phyloP scores from a whole-genome alignment of 1,140 invertebrate species.

The Heterodera schachtii region DNA sequence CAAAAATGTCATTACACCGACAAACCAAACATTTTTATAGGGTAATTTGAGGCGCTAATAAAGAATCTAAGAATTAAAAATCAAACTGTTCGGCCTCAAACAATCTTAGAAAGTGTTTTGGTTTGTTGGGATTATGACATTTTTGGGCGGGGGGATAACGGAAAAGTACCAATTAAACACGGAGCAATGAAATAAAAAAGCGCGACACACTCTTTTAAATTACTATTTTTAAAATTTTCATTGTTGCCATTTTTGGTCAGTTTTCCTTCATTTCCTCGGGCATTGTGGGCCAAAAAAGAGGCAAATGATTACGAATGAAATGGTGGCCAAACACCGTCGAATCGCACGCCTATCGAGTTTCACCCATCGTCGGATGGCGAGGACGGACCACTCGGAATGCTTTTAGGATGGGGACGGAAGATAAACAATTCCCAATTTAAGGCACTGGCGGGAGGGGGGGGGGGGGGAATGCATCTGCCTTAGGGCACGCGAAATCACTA shows the following conservation, averaged over 20 bases:
- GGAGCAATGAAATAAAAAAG: too few relatives aligned
- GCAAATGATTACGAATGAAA: neutral
- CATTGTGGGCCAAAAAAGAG: neutral
- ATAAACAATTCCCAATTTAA: conserved; percentile 7
- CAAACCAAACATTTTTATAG: too few relatives aligned
- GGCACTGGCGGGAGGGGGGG: neutral
- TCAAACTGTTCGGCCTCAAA: too few relatives aligned
- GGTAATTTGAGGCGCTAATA: too few relatives aligned
- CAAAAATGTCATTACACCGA: too few relatives aligned
- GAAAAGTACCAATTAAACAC: too few relatives aligned
- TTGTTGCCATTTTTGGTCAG: conserved; percentile 1
- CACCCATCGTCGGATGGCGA: neutral
- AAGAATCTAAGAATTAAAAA: too few relatives aligned
- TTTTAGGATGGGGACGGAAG: neutral
- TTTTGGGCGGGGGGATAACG: too few relatives aligned
- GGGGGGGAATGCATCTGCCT: neutral
- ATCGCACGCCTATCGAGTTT: conserved; percentile 19
- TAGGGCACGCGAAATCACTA: neutral
- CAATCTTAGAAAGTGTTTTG: too few relatives aligned
- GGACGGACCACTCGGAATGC: neutral
- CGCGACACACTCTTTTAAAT: neutral
- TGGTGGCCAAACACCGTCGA: neutral
- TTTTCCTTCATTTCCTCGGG: neutral
- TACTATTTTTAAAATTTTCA: neutral
- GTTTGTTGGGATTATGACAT: too few relatives aligned